These are phyloP conservation scores for Lucinisca nassula DNA, from an alignment of 2,888 invertebrate genomes.

Conservation along the genomic window DNA sequence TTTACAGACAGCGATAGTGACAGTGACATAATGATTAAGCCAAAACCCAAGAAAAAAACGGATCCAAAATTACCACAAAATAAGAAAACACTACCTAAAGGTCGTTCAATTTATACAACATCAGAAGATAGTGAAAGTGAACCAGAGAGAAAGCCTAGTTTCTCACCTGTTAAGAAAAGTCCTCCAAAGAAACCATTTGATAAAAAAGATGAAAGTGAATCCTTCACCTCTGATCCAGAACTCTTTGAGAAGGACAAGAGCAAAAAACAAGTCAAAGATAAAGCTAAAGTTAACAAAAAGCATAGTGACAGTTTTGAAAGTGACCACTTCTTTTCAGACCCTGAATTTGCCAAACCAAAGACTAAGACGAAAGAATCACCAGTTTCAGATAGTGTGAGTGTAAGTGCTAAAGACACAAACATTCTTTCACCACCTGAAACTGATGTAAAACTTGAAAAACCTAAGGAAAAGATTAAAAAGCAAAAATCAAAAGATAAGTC, in stretches of 20 bases:
- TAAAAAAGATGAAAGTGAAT: conserved; percentile 50
- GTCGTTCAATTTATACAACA: conserved; percentile 68
- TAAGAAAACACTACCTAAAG: conserved; percentile 66
- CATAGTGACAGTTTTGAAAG: conserved; percentile 50
- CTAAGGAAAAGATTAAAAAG: conserved; percentile 40
- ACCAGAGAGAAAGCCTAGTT: conserved; percentile 57
- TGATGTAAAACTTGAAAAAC: background rate
- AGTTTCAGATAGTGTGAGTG: background rate
- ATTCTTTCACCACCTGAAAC: conserved; percentile 16
- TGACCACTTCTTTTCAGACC: conserved; percentile 59
- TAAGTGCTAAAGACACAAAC: background rate
- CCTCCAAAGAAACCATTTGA: conserved; percentile 58
- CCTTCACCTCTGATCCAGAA: conserved; percentile 59
- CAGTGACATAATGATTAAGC: conserved; percentile 59
- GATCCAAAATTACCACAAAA: conserved; percentile 40
- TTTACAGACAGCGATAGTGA: conserved; percentile 66
- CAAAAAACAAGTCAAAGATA: conserved; percentile 18
- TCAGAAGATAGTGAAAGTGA: conserved; percentile 70
- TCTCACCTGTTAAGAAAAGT: conserved; percentile 53
- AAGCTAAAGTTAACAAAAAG: conserved; percentile 36
- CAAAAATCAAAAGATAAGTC: conserved; percentile 61
- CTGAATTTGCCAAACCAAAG: conserved; percentile 21
- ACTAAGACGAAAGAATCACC: background rate
- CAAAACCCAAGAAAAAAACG: conserved; percentile 60
- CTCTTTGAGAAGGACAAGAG: conserved; percentile 30